These are phyloP conservation scores for Sipunculus nudus DNA, from an alignment of 2,888 invertebrate genomes.

Conservation along the genomic window DNA sequence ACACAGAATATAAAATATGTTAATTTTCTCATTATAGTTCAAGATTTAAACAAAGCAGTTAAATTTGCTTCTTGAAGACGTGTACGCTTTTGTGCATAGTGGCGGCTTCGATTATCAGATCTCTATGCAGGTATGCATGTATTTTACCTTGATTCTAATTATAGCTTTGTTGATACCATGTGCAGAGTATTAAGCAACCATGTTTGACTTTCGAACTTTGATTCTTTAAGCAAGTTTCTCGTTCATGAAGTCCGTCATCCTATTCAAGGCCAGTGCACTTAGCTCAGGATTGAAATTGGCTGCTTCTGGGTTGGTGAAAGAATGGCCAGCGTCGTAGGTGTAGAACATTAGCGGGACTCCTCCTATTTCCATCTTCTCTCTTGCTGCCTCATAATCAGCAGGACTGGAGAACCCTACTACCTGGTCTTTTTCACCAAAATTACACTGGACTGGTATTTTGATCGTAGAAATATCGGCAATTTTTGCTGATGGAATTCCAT, in stretches of 20 bases:
- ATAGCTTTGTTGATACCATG: too few relatives aligned
- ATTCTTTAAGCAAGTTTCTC: conserved; percentile 23
- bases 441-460: conserved; percentile 55
- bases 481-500: conserved; percentile 51
- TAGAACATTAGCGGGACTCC: conserved; percentile 43
- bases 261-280: conserved; percentile 14
- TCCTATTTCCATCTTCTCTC: conserved; percentile 43
- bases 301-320: conserved; percentile 21
- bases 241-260: conserved; percentile 25
- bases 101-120: too few relatives aligned
- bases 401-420: conserved; percentile 54
- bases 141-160: too few relatives aligned
- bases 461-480: conserved; percentile 51
- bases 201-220: too few relatives aligned
- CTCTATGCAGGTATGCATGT: too few relatives aligned
- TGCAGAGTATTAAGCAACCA: too few relatives aligned
- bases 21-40: too few relatives aligned
- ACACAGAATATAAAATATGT: too few relatives aligned
- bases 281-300: conserved; percentile 18
- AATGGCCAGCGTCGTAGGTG: conserved; percentile 44
- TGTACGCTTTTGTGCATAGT: too few relatives aligned
- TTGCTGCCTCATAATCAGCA: conserved; percentile 44
- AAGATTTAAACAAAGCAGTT: too few relatives aligned
- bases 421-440: conserved; percentile 53
- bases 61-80: too few relatives aligned